Percentiles rank a stretch among this genome's conserved stretches.
phyloP scores from a whole-genome alignment of 2,888 invertebrate genomes.

The Cheilosia soror region DNA sequence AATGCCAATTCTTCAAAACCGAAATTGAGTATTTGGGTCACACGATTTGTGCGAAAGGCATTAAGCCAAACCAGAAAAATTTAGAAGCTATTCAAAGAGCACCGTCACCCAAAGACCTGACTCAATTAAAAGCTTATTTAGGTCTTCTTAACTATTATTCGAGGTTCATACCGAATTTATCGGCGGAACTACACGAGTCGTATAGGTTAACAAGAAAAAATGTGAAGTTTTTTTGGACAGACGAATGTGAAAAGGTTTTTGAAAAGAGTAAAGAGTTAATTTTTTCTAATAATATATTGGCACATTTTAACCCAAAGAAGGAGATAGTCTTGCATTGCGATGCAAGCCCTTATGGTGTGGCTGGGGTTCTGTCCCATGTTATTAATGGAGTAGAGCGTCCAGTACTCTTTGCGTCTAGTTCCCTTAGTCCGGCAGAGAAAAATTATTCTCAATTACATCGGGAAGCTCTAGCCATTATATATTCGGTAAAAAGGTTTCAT shows the following conservation, averaged over 20 bases:
- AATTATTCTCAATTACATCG: slow-evolving; percentile 10
- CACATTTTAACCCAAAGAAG: not conserved
- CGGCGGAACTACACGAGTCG: not conserved
- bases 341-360: not conserved
- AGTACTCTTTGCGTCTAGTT: slow-evolving; percentile 9
- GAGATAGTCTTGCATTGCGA: slow-evolving; percentile 9
- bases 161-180: too few species aligned
- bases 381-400: too few species aligned
- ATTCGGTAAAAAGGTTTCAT: slow-evolving; percentile 76
- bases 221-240: not conserved
- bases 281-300: not conserved
- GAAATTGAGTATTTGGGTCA: slow-evolving; percentile 3
- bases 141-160: too few species aligned
- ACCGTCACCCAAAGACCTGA: too few species aligned
- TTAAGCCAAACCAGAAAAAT: too few species aligned
- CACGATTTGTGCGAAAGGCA: not conserved
- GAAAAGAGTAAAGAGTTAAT: not conserved
- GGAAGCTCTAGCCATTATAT: slow-evolving; percentile 23
- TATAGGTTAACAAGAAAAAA: slow-evolving; percentile 12
- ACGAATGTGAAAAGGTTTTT: not conserved
- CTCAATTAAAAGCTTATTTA: too few species aligned
- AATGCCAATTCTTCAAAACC: slow-evolving; percentile 5
- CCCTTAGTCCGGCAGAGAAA: slow-evolving; percentile 5
- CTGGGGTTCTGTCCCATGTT: not conserved
- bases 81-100: too few species aligned